Evolutionary conservation across 2,888 invertebrate species (phyloP), one percentile per base, ranked within the genome.

Genomic region (Athripsodes cinereus): DNA sequence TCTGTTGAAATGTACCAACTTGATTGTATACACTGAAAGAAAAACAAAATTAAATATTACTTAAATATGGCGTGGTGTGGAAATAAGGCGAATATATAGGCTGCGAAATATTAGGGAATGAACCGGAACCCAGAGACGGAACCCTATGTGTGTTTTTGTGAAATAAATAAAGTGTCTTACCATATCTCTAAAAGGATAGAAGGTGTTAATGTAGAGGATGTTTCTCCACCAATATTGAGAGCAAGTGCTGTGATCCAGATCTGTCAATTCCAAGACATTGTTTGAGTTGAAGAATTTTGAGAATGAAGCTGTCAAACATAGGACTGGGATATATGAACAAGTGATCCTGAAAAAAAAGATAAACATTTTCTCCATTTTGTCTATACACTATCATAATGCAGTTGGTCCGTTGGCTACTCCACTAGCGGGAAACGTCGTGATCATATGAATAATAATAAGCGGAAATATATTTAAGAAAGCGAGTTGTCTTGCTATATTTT

Each of bases 1-100:
- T 90, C 90, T 66, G 86, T 81, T 0, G 88, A 85, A 53, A 90
- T 72, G 70, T 87, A 88, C 90, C 90, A 90, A 58, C 89, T 88
- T 80, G 90, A 84, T 54, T 87, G 77, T 86, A 90, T 86, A 66
- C 90, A 91, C 90, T 90, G 51, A 11, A 56, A 53, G n/a, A 6
- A 10, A n/a, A 19, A 22, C n/a, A n/a, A n/a, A n/a, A n/a, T n/a
- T n/a, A n/a, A n/a, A n/a, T n/a, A n/a, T n/a, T n/a, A n/a, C n/a
- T n/a, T n/a, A n/a, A n/a, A n/a, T n/a, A n/a, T n/a, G n/a, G n/a
- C n/a, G n/a, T n/a, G n/a, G n/a, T n/a, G n/a, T n/a, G n/a, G n/a
- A n/a, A n/a, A n/a, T n/a, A n/a, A n/a, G n/a, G n/a, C n/a, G n/a
- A n/a, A n/a, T n/a, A n/a, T n/a, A n/a, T n/a, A n/a, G n/a, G n/a